Base-by-base conservation (phyloP, 1,140 invertebrate species). In the Harlomillsia oculata region DNA sequence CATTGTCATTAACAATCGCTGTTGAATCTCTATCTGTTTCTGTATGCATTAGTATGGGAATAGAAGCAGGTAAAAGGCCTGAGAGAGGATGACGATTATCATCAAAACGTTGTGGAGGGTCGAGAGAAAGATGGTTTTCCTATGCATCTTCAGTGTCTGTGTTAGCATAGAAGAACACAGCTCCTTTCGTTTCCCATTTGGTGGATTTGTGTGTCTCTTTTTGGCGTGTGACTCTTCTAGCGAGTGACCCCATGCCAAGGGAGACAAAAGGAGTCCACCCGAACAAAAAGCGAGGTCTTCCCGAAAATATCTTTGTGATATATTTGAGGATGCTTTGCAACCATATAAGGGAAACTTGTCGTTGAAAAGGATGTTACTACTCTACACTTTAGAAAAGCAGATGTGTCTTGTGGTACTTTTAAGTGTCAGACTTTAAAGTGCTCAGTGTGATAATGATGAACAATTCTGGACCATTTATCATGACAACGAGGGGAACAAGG, bases 391-490 rank as follows among this genome's bases (percentile, higher is more conserved):
- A 23, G n/a, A n/a, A n/a, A n/a, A 48, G 32, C 48, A 51, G 48
- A 51, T 51, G 48, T 20, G 34, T 20, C 23, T 16, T n/a, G 6
- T 20, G 14, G 32, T 4, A 29, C 11, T 14, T 36, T 37, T 51
- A 23, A 50, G 21, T 50, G 54, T 50, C 46, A 50, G 25, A 41
- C 18, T 26, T n/a, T 28, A 53, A 13, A 49, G 21, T n/a, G 40
- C 44, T 45, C 53, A 36, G 53, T 56, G 53, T 56, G 53, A 51
- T 58, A 52, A 52, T 58, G 40, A 52, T 52, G 40, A 44, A 58
- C 56, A 51, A 48, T 50, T 41, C 40, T 52, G 21, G 21, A 58
- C 52, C 56, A 58, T 58, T 58, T 58, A 58, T 58, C 56, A 26
- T 28, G 18, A 43, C 5, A 20, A 21, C 2, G 21, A 26, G 41